Percentiles rank a stretch among this genome's conserved stretches.
Conservation (phyloP, 1,140 invertebrate species). For the Papilio polytes region DNA sequence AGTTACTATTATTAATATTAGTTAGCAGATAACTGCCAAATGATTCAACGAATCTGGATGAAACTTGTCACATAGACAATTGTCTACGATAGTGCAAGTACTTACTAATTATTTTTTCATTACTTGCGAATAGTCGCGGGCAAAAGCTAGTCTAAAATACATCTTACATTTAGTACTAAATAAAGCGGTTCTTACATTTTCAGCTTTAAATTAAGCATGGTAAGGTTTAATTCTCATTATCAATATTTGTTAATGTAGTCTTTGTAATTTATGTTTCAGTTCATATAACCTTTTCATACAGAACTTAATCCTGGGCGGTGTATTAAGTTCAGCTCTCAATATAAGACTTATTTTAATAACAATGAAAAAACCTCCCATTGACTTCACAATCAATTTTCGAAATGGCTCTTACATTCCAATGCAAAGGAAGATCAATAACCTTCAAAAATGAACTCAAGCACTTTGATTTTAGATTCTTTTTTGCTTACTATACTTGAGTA, state of each 20-base stretch:
- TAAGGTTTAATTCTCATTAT: background rate
- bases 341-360: constrained; percentile 11
- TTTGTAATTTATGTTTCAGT: background rate
- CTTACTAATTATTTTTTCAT: too few species aligned
- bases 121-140: too few species aligned
- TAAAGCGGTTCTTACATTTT: background rate
- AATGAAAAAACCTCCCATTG: constrained; percentile 40
- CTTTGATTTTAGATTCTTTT: background rate
- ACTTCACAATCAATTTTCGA: constrained; percentile 46
- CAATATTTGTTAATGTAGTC: background rate
- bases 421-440: constrained; percentile 51
- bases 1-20: too few species aligned
- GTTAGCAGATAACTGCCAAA: too few species aligned
- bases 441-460: constrained; percentile 53
- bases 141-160: too few species aligned
- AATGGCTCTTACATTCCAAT: constrained; percentile 47
- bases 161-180: too few species aligned
- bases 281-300: background rate
- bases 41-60: too few species aligned
- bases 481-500: background rate
- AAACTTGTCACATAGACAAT: too few species aligned
- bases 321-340: background rate
- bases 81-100: too few species aligned
- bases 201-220: too few species aligned
- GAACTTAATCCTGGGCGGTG: background rate